Conservation (phyloP, 1,140 invertebrate genomes). For the Coenobita brevimanus region DNA sequence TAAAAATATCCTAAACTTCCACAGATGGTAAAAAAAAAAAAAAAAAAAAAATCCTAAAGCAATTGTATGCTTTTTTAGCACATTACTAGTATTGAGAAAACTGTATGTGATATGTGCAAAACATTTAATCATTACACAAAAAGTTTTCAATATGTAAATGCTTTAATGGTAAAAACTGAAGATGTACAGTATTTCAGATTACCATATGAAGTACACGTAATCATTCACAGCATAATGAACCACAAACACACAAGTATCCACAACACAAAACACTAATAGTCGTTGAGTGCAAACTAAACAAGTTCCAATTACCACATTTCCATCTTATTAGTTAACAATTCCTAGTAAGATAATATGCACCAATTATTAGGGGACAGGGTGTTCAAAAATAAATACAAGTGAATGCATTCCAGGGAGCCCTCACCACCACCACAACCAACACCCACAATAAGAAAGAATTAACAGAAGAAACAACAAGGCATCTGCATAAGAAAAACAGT, state of each 20-base stretch:
- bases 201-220: not conserved
- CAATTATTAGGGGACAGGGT: slow-evolving; percentile 1
- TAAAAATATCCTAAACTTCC: too few relatives aligned
- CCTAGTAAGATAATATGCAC: slow-evolving; percentile 3
- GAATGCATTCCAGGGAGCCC: slow-evolving; percentile 41
- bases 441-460: slow-evolving; percentile 12
- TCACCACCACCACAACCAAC: slow-evolving; percentile 18
- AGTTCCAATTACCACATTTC: slow-evolving; percentile 53
- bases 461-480: slow-evolving; percentile 31
- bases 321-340: slow-evolving; percentile 21
- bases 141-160: too few relatives aligned
- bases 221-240: not conserved
- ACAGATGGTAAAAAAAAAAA: too few relatives aligned
- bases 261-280: slow-evolving; percentile 36
- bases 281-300: slow-evolving; percentile 48
- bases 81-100: too few relatives aligned
- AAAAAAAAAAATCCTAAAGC: too few relatives aligned
- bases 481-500: slow-evolving; percentile 26
- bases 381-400: slow-evolving; percentile 14
- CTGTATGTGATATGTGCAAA: too few relatives aligned
- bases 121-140: too few relatives aligned
- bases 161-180: too few relatives aligned
- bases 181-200: too few relatives aligned
- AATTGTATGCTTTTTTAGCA: too few relatives aligned
- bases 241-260: slow-evolving; percentile 13